Percentiles rank a stretch among this genome's conserved stretches.
Conservation (phyloP, 2,113 vertebrate genomes). For the Pionites leucogaster region DNA sequence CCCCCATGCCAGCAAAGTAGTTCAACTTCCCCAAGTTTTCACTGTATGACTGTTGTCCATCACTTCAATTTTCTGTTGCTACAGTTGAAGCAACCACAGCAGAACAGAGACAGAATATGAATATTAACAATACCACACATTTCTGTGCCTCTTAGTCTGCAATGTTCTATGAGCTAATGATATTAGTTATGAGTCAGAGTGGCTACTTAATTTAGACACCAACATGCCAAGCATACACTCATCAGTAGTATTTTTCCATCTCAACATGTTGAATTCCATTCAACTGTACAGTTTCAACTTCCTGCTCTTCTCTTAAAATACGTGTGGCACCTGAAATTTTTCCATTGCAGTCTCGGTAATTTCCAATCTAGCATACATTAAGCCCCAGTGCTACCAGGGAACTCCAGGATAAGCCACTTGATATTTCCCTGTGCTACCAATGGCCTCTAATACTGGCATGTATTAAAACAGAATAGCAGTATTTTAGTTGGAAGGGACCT, state of each 20-base stretch:
- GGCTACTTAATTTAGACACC: not conserved
- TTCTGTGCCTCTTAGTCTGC: not conserved
- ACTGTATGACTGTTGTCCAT: not conserved
- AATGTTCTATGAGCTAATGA: not conserved
- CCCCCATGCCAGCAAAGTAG: not conserved
- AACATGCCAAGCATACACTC: fast-evolving
- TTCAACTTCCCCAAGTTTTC: not conserved
- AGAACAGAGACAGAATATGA: not conserved
- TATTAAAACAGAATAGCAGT: not conserved
- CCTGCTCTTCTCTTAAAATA: not conserved
- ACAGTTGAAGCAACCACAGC: not conserved
- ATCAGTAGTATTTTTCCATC: not conserved
- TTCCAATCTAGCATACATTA: not conserved
- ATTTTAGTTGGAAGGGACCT: not conserved
- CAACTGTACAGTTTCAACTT: not conserved
- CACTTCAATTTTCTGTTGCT: not conserved
- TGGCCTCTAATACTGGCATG: not conserved
- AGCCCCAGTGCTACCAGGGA: not conserved
- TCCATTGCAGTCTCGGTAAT: not conserved
- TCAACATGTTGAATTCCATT: not conserved
- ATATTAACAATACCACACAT: not conserved
- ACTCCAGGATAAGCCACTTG: not conserved
- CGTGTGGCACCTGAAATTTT: not conserved
- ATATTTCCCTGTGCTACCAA: not conserved
- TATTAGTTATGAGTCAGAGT: not conserved